These are phyloP conservation scores for Glareola pratincola DNA, from an alignment of 2,113 vertebrate genomes.

Conservation along the genomic window DNA sequence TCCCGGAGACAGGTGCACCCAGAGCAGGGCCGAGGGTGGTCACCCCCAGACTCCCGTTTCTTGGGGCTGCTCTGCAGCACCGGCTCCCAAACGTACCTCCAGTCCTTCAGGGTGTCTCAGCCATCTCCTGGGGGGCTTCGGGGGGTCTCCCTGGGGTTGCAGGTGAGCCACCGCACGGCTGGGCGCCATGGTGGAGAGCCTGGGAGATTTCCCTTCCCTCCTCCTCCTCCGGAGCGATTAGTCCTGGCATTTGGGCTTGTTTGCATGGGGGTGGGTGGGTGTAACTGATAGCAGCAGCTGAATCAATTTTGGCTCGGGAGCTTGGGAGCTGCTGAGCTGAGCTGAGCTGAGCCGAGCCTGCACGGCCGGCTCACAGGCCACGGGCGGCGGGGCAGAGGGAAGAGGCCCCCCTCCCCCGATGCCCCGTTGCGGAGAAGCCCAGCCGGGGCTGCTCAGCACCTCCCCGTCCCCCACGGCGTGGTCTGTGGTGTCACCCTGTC, in stretches of 20 bases:
- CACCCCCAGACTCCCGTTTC: neutral
- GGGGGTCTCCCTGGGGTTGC: neutral
- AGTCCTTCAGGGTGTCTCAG: neutral
- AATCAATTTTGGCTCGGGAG: slow-evolving; percentile 40
- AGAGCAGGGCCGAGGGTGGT: neutral
- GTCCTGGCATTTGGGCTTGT: slow-evolving; percentile 57
- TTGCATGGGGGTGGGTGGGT: slow-evolving; percentile 52
- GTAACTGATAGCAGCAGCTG: slow-evolving; percentile 27
- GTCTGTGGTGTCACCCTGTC: neutral
- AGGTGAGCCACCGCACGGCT: rapidly evolving
- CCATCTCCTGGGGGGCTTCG: rapidly evolving
- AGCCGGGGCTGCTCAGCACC: neutral
- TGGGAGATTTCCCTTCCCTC: neutral
- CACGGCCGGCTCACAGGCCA: neutral
- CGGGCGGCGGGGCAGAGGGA: neutral
- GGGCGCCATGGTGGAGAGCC: neutral
- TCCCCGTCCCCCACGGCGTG: rapidly evolving
- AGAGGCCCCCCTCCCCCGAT: rapidly evolving
- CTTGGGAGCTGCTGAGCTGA: slow-evolving; percentile 31
- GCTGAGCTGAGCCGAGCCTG: slow-evolving; percentile 32
- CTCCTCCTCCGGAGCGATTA: neutral
- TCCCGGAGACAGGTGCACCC: rapidly evolving
- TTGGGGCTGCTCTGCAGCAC: neutral
- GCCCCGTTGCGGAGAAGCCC: rapidly evolving
- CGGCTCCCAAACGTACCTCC: neutral